Evolutionary conservation across 2,797 vertebrate genomes (phyloP), one percentile per base, ranked within the genome.

Genomic region (Sarcophilus harrisii): DNA sequence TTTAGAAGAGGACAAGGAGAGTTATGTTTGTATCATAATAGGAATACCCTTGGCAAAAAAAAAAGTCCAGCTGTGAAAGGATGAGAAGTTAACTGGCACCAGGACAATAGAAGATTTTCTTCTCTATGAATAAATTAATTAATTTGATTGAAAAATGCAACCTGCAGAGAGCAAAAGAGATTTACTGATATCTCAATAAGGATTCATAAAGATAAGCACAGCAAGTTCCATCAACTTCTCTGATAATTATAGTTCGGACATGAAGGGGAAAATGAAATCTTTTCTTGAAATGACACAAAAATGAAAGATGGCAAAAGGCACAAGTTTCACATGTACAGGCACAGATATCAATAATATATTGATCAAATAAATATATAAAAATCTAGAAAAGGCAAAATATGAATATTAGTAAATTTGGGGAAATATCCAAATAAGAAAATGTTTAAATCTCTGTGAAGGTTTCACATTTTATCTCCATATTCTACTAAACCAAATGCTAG

Each of bases 101-200:
- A 90, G 87, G 58, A 96, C 89, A 95, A 57, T 58, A 93, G 91
- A 97, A 95, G 90, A 97, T 95, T 96, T 96, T 94, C 91, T 97
- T 95, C 90, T 95, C 45, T 93, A 57, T 94, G 95, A 95, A 96
- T 96, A 97, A 96, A 95, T 97, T 97, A 96, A 97, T 98, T 97
- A 97, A 95, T 97, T 97, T 97, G 95, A 96, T 97, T 97, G 92
- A 95, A 97, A 97, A 97, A 96, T 97, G 90, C 52, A 94, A 95
- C 94, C 94, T 97, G 91, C 95, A 95, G 93, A 97, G 96, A 97
- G 94, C 91, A 97, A 97, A 97, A 96, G 92, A 96, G 90, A 96
- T 97, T 97, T 96, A 90, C 73, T 97, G 95, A 95, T 38, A 92
- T 96, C 92, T 95, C 90, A 94, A 58, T 55, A 94, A 97, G 93